A percentile compares a stretch with the other conserved stretches of the same genome.
Conservation (phyloP, 2,797 vertebrate species). For the Urosaurus nigricauda region DNA sequence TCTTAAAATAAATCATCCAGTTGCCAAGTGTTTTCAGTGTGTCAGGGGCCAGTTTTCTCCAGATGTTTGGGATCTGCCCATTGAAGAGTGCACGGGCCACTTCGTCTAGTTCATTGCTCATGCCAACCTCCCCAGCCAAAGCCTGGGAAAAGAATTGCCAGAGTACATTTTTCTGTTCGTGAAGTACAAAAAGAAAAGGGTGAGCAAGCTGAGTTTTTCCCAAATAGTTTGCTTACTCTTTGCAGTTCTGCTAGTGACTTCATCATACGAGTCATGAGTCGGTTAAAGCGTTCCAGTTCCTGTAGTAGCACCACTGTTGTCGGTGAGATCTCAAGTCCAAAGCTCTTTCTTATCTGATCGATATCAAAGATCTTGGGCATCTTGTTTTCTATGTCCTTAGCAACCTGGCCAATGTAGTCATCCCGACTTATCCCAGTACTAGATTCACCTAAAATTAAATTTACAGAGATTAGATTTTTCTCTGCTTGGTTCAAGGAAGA, state of each 20-base stretch:
- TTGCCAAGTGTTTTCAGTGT: slow-evolving; percentile 93
- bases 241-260: slow-evolving; percentile 89
- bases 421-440: slow-evolving; percentile 87
- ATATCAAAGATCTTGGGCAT: slow-evolving; percentile 89
- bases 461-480: not conserved
- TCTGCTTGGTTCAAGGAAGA: too few relatives aligned
- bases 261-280: slow-evolving; percentile 86
- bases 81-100: slow-evolving; percentile 92
- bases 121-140: slow-evolving; percentile 94
- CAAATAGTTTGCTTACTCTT: slow-evolving; percentile 78
- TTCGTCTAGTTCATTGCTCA: slow-evolving; percentile 95
- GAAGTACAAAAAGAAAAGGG: rapidly evolving
- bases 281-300: slow-evolving; percentile 94
- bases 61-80: slow-evolving; percentile 90
- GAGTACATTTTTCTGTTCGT: not conserved
- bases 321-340: slow-evolving; percentile 82
- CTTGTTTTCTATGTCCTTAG: slow-evolving; percentile 92
- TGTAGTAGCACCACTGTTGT: slow-evolving; percentile 93
- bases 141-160: slow-evolving; percentile 79
- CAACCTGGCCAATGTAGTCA: slow-evolving; percentile 89
- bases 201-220: rapidly evolving
- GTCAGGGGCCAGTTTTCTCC: slow-evolving; percentile 93
- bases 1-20: slow-evolving; percentile 94
- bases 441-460: slow-evolving; percentile 84
- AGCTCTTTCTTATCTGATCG: slow-evolving; percentile 84